Evolutionary conservation across 1,140 invertebrate species (phyloP), one percentile per base, ranked within the genome.

Genomic region (Gonioctena quinquepunctata): DNA sequence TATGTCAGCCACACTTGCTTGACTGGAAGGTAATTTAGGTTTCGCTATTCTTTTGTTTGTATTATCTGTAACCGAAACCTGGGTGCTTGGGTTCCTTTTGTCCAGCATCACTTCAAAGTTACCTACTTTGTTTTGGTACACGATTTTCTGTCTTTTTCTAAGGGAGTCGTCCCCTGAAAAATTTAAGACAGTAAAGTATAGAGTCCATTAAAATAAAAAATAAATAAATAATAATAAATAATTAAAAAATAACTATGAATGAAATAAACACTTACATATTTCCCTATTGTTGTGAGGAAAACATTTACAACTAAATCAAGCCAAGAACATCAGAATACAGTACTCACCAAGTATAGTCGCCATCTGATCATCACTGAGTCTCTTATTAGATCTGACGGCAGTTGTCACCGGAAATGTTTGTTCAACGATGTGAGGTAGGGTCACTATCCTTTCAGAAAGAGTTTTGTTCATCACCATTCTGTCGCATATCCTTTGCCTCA

Each of bases 1-100:
- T 7, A 82, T 77, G 18, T 78, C 67, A 16, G 33, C 50, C 8
- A 76, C 13, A 54, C 73, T 72, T 28, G 33, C 49, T 52, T 68
- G 52, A 42, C 7, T 42, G 11, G 2, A 19, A 5, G 60, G 18
- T 3, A 13, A 26, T 61, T 6, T 33, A 22, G 61, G 68, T 72
- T 59, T 66, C 57, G 66, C 18, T 48, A 48, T 21, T 16, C 19
- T 64, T 8, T 28, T 49, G 19, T 66, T 67, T 33, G 27, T 3
- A 66, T 11, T 18, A 27, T 42, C n/a, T 27, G 8, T n/a, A 11
- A 19, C 8, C 3, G 57, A 27, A 25, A 11, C 7, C 8, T 60
- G 11, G 8, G 18, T 18, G 3, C 19, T 19, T 11, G 52, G 2
- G 6, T 13, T 7, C 11, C n/a, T 18, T 26, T 66, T 66, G 18